These are phyloP conservation scores for Yoshiicerus persimilis DNA, from an alignment of 1,140 invertebrate species.

Conservation along the genomic window DNA sequence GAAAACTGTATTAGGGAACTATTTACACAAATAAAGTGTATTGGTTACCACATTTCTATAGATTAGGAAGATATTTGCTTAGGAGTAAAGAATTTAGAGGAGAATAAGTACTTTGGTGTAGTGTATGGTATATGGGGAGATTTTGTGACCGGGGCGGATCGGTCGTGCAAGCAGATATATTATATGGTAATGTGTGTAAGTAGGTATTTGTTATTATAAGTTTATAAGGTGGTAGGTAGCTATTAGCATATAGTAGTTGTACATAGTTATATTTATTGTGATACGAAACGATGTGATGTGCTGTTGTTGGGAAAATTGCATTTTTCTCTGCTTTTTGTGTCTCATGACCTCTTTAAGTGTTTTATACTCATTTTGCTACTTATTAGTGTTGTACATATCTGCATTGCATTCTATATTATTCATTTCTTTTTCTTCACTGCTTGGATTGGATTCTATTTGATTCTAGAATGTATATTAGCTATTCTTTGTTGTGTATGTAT, in stretches of 20 bases:
- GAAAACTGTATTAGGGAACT: too few species aligned
- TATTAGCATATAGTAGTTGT: background rate
- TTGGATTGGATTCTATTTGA: background rate
- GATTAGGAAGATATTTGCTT: too few species aligned
- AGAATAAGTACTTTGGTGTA: too few species aligned
- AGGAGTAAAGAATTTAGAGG: too few species aligned
- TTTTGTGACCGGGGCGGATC: background rate
- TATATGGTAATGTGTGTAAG: background rate
- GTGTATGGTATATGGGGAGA: background rate
- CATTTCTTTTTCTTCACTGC: background rate
- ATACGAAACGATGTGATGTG: background rate
- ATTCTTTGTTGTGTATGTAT: background rate
- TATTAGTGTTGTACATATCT: background rate
- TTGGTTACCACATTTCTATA: too few species aligned
- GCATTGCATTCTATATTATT: background rate
- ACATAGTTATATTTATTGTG: background rate
- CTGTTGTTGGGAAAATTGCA: conserved; percentile 19
- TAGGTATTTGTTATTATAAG: background rate
- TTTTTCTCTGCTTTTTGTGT: conserved; percentile 17
- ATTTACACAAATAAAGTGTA: too few species aligned
- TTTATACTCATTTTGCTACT: conserved; percentile 20
- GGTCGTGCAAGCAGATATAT: background rate
- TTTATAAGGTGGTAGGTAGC: background rate
- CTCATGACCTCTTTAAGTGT: conserved; percentile 16
- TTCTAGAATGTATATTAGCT: background rate